These are phyloP conservation scores for Holothuria leucospilota DNA, from an alignment of 53 echinoderm and acorn worm species.

Conservation along the genomic window DNA sequence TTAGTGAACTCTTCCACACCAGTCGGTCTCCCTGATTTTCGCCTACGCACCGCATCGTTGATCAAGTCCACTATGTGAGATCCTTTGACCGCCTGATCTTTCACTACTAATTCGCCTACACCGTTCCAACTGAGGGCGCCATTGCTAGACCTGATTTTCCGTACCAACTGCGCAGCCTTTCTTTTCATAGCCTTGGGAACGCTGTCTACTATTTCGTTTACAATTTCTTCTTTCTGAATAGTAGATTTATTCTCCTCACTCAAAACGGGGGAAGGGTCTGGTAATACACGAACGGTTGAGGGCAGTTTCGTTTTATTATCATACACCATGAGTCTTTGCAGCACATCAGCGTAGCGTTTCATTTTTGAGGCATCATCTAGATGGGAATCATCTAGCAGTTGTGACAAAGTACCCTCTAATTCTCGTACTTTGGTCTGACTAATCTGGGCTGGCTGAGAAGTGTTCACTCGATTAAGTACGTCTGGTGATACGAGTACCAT, in stretches of 20 bases:
- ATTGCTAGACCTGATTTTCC: too few species aligned
- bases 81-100: constrained; percentile 39
- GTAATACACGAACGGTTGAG: neutral
- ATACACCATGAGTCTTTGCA: neutral
- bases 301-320: constrained; percentile 3
- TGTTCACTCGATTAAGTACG: neutral
- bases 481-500: constrained; percentile 14
- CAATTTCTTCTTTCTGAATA: too few species aligned
- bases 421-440: constrained; percentile 19
- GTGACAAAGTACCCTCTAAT: neutral
- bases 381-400: neutral
- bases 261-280: neutral
- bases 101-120: constrained; percentile 36
- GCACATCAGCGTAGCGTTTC: constrained; percentile 20
- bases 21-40: constrained; percentile 7
- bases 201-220: too few species aligned
- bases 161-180: too few species aligned
- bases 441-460: neutral
- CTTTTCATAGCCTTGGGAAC: too few species aligned
- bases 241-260: too few species aligned
- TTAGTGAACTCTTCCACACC: constrained; percentile 42
- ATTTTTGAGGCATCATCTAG: constrained; percentile 13
- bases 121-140: too few species aligned
- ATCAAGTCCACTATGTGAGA: constrained; percentile 59
- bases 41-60: constrained; percentile 50